Evolutionary conservation across 2,113 vertebrate genomes (phyloP).

Genomic region (Microcebus ravelobensis): DNA sequence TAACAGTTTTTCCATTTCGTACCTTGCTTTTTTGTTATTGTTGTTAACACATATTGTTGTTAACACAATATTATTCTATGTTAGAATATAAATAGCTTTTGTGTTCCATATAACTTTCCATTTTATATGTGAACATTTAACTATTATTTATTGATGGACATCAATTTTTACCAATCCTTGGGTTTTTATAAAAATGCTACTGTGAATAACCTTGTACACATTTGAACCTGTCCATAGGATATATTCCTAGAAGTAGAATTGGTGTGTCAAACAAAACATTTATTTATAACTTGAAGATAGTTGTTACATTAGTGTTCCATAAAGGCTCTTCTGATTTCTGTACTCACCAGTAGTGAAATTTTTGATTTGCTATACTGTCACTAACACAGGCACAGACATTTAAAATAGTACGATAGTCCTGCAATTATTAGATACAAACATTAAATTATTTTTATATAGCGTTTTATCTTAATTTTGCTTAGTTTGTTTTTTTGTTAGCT

Average conservation of each 20-base stretch:
- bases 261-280: neutral
- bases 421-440: neutral
- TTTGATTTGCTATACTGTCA: neutral
- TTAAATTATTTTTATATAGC: neutral
- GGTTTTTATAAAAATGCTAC: neutral
- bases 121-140: neutral
- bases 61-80: neutral
- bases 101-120: neutral
- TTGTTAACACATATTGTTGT: neutral
- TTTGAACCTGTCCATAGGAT: neutral
- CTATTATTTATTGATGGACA: neutral
- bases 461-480: constrained; percentile 34
- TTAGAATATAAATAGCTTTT: neutral
- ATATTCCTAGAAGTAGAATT: neutral
- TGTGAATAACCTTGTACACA: neutral
- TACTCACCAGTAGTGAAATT: neutral
- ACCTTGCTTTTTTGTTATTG: neutral
- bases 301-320: neutral
- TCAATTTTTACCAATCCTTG: neutral
- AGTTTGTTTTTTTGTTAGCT: neutral
- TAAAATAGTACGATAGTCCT: neutral
- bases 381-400: neutral
- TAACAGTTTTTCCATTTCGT: neutral
- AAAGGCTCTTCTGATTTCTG: neutral
- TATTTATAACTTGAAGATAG: constrained; percentile 14